A percentile compares a stretch with the other conserved stretches of the same genome.
phyloP scores from a whole-genome alignment of 2,888 invertebrate species.

The Rhabditophanes sp. region DNA sequence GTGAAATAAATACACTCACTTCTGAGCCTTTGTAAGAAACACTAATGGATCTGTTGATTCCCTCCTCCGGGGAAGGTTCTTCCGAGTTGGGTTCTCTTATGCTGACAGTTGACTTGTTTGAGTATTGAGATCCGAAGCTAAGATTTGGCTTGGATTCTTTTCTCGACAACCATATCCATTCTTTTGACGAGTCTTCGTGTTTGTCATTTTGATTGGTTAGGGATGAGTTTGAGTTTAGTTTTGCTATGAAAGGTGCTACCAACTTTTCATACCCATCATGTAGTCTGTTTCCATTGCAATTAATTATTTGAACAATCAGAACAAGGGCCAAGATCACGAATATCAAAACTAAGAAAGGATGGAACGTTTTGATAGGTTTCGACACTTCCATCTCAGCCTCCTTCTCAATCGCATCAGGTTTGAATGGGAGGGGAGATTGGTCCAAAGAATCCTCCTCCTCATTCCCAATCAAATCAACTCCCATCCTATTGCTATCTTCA shows the following conservation, averaged over 20 bases:
- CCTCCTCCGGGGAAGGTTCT: conserved; percentile 11
- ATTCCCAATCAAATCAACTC: too few relatives aligned
- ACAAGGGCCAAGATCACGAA: conserved; percentile 2
- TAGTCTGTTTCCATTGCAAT: too few relatives aligned
- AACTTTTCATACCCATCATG: conserved; percentile 33
- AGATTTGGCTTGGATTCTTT: conserved; percentile 6
- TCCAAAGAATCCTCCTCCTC: too few relatives aligned
- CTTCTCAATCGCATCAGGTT: too few relatives aligned
- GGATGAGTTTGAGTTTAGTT: conserved; percentile 19
- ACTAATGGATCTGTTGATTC: conserved; percentile 22
- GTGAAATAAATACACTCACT: conserved; percentile 34
- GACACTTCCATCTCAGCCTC: background rate
- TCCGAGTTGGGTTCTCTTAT: conserved; percentile 9
- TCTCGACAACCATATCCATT: conserved; percentile 32
- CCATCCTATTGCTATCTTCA: too few relatives aligned
- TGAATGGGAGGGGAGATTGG: too few relatives aligned
- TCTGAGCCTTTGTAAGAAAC: conserved; percentile 40
- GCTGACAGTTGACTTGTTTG: conserved; percentile 22
- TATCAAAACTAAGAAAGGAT: background rate
- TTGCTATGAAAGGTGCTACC: conserved; percentile 31
- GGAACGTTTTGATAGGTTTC: background rate
- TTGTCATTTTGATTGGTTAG: conserved; percentile 10
- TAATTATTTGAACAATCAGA: background rate
- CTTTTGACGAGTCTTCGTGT: conserved; percentile 22
- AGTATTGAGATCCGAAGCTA: conserved; percentile 22